phyloP scores from a whole-genome alignment of 1,140 invertebrate genomes.

The Drosophila equinoxialis region DNA sequence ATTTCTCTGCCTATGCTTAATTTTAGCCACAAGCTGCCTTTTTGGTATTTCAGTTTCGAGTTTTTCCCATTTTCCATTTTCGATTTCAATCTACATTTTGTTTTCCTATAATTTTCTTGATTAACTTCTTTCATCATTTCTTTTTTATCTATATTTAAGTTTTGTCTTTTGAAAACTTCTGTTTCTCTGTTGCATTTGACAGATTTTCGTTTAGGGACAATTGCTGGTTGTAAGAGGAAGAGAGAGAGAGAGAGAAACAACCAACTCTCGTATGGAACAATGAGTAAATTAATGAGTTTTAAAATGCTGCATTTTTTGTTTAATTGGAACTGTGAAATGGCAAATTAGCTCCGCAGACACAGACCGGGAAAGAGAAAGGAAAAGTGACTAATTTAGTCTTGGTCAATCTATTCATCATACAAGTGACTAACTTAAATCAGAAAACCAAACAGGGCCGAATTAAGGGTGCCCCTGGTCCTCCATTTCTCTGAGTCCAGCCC shows the following conservation, averaged over 20 bases:
- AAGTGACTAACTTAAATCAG: neutral
- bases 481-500: no score
- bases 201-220: neutral
- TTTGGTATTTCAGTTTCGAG: neutral
- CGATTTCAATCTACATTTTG: neutral
- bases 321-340: slow-evolving; percentile 29
- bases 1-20: neutral
- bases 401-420: neutral
- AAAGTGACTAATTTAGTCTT: neutral
- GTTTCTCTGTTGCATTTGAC: neutral
- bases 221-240: neutral
- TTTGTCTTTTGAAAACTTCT: neutral
- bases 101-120: neutral
- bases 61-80: neutral
- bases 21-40: neutral
- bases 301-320: slow-evolving; percentile 39
- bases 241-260: neutral
- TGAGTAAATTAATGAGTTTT: slow-evolving; percentile 46
- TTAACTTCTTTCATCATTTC: slow-evolving; percentile 1
- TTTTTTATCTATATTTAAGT: neutral
- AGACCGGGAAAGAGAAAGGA: neutral
- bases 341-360: slow-evolving; percentile 2
- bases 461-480: no score
- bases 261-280: slow-evolving; percentile 43
- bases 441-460: neutral